Percentiles rank a stretch among this genome's conserved stretches.
Evolutionary conservation across 1,140 invertebrate species (phyloP).

Genomic region (Drosophila jambulina): DNA sequence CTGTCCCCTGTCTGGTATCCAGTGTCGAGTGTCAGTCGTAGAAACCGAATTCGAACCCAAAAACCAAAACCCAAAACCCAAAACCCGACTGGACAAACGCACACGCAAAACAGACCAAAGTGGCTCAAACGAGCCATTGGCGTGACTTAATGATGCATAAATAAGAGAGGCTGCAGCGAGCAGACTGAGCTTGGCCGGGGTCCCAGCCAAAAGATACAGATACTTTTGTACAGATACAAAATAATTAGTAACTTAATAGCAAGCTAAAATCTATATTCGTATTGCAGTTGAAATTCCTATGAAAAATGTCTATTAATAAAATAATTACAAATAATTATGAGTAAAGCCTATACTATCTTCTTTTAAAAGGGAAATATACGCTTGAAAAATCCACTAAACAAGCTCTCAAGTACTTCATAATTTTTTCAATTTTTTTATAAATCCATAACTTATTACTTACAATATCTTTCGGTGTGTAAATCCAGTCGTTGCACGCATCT

Average conservation of each 20-base stretch:
- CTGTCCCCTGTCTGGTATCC: conserved; percentile 35
- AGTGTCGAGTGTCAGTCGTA: conserved; percentile 39
- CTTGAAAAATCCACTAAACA: background rate
- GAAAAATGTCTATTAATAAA: background rate
- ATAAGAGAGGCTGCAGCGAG: conserved; percentile 43
- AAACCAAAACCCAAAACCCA: conserved; percentile 13
- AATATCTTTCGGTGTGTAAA: conserved; percentile 1
- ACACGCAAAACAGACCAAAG: conserved; percentile 41
- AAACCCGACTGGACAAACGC: conserved; percentile 24
- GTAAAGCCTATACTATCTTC: background rate
- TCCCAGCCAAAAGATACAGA: conserved; percentile 10
- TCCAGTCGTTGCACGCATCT: conserved; percentile 26
- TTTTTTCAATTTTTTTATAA: background rate
- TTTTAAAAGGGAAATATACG: background rate
- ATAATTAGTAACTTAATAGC: background rate
- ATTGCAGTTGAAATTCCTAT: background rate
- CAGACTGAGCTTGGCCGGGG: conserved; percentile 28
- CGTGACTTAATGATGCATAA: conserved; percentile 81
- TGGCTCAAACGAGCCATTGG: conserved; percentile 74
- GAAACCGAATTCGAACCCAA: conserved; percentile 36
- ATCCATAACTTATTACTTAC: fast-evolving
- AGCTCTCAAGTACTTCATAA: fast-evolving
- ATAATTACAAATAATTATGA: background rate
- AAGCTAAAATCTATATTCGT: too few species aligned
- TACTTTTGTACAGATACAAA: background rate